Evolutionary conservation across 2,113 vertebrate species (phyloP), one percentile per base, ranked within the genome.

Genomic region (Megaceryle torquata): DNA sequence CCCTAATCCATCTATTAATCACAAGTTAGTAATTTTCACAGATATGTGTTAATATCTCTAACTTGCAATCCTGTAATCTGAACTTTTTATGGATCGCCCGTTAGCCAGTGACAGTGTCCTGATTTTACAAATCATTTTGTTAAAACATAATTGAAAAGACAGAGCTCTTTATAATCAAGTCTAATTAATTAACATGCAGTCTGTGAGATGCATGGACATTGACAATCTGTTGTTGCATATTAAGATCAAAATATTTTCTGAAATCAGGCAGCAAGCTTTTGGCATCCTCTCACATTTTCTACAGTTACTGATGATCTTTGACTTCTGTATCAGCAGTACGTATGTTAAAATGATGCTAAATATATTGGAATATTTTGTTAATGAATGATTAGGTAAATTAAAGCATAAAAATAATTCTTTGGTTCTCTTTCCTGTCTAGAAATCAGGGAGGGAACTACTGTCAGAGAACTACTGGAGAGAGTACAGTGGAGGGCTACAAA

Each of bases 231-330:
- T 96, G 43, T 94, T 96, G 77, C 71, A 80, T 89, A 67, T 96
- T 91, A 95, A 91, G 84, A 93, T 97, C 87, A 96, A 95, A 97
- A 91, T 92, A 80, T 88, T 91, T 76, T 91, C 88, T 82, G 64
- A 82, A 88, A 84, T 89, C 25, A 68, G 79, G 80, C 94, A 95
- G 57, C 48, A 83, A 92, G 82, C 82, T 80, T 87, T 94, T 95
- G 89, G 88, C 83, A 82, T 82, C 70, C 82, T 91, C 43, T 84
- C 54, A 76, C 81, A 50, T 95, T 91, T 43, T 84, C 83, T 97
- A 83, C 68, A 85, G 68, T 87, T 91, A 86, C 44, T 37, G 39
- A 67, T 94, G 87, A 79, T 87, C 54, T 67, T 63, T 94, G 69
- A 91, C 79, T 96, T 93, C 48, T 76, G 9, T 71, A 87, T 77